Conservation (phyloP, 2,797 vertebrate species). For the Apodemus agrarius region DNA sequence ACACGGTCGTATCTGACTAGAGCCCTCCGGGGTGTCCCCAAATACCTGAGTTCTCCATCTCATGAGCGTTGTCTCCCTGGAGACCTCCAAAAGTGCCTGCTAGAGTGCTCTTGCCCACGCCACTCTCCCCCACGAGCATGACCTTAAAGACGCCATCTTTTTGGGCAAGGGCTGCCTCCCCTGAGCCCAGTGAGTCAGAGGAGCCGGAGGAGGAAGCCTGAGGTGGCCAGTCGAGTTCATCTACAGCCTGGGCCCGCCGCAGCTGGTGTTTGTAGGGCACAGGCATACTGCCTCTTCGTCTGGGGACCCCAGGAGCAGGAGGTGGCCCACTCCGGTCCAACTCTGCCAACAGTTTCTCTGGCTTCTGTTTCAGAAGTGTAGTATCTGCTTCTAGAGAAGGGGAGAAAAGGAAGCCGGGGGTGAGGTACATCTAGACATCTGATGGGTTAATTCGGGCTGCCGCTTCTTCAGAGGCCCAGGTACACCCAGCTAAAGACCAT, state of each 20-base stretch:
- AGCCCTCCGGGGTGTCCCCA: not conserved
- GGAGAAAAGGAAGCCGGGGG: constrained; percentile 64
- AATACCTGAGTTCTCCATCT: constrained; percentile 89
- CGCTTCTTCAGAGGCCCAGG: constrained; percentile 3
- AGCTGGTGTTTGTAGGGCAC: constrained; percentile 94
- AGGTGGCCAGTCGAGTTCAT: constrained; percentile 88
- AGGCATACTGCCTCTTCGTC: constrained; percentile 94
- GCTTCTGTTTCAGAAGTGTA: constrained; percentile 75
- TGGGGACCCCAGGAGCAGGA: constrained; percentile 82
- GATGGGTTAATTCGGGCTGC: not conserved
- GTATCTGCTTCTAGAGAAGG: constrained; percentile 79
- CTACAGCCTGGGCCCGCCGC: constrained; percentile 90
- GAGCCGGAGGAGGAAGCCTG: constrained; percentile 82
- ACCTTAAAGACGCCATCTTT: constrained; percentile 82
- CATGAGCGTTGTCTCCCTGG: constrained; percentile 89
- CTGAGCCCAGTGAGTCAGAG: constrained; percentile 88
- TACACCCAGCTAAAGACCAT: not conserved
- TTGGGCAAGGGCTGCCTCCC: constrained; percentile 68
- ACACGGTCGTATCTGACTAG: constrained; percentile 25
- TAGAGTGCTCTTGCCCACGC: constrained; percentile 94
- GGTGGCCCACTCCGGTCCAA: constrained; percentile 68
- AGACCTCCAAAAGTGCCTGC: constrained; percentile 92
- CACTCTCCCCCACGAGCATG: constrained; percentile 93
- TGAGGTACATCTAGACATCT: not conserved
- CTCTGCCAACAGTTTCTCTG: constrained; percentile 78